phyloP scores from a whole-genome alignment of 1,140 invertebrate genomes.

The Sitobion miscanthi region DNA sequence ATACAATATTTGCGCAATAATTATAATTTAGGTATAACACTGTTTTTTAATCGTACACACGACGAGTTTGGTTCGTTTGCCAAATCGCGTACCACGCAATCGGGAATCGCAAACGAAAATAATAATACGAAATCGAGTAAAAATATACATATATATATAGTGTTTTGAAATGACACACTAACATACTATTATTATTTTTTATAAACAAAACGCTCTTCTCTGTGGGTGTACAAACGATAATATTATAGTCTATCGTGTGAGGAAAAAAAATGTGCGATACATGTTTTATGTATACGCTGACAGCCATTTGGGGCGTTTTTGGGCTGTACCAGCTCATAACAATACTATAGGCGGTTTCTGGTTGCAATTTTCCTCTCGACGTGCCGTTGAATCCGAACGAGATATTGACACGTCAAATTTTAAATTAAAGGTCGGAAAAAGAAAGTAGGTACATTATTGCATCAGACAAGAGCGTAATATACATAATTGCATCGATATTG shows the following conservation, averaged over 20 bases:
- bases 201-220: too few species aligned
- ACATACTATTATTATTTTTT: too few species aligned
- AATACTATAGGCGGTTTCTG: constrained; percentile 12
- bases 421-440: not conserved
- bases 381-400: not conserved
- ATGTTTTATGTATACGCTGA: too few species aligned
- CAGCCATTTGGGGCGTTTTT: not conserved
- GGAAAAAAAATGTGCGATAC: too few species aligned
- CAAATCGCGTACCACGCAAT: not conserved
- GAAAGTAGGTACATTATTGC: not conserved
- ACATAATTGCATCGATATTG: not conserved
- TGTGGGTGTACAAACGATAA: too few species aligned
- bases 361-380: constrained; percentile 33
- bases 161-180: too few species aligned
- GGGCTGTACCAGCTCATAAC: not conserved
- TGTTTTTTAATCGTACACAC: too few species aligned
- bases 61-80: not conserved
- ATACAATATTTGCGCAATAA: too few species aligned
- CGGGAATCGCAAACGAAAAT: not conserved
- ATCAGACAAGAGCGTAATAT: not conserved
- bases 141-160: too few species aligned
- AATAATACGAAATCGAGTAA: too few species aligned
- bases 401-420: constrained; percentile 41
- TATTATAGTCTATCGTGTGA: too few species aligned
- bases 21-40: too few species aligned